phyloP scores from a whole-genome alignment of 2,797 vertebrate species.

The Pteronotus mesoamericanus region DNA sequence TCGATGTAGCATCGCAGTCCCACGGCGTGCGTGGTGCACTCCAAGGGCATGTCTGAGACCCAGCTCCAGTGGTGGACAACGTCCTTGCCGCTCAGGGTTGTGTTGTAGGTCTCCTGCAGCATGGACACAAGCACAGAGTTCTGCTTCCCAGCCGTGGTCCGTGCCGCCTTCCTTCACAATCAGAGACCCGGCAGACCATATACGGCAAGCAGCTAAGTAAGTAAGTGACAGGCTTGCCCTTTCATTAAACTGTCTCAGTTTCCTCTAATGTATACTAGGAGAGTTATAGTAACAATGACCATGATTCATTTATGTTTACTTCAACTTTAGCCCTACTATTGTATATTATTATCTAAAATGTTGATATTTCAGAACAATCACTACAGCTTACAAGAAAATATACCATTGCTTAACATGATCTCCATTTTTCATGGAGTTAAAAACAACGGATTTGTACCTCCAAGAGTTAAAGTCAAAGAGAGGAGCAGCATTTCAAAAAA shows the following conservation, averaged over 20 bases:
- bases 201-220: background rate
- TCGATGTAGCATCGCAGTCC: constrained; percentile 77
- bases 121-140: background rate
- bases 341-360: background rate
- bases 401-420: background rate
- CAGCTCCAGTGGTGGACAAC: constrained; percentile 80
- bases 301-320: background rate
- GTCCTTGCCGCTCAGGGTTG: constrained; percentile 68
- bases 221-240: background rate
- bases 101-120: constrained; percentile 73
- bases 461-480: background rate
- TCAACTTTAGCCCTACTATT: background rate
- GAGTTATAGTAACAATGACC: background rate
- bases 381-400: background rate
- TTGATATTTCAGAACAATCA: background rate
- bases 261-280: background rate
- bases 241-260: background rate
- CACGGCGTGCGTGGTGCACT: constrained; percentile 80
- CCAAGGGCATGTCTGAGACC: constrained; percentile 82
- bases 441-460: background rate
- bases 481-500: background rate
- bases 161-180: background rate
- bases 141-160: background rate
- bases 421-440: background rate
- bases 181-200: background rate